These are phyloP conservation scores for Cephus spinipes DNA, from an alignment of 2,888 invertebrate species.

Conservation along the genomic window DNA sequence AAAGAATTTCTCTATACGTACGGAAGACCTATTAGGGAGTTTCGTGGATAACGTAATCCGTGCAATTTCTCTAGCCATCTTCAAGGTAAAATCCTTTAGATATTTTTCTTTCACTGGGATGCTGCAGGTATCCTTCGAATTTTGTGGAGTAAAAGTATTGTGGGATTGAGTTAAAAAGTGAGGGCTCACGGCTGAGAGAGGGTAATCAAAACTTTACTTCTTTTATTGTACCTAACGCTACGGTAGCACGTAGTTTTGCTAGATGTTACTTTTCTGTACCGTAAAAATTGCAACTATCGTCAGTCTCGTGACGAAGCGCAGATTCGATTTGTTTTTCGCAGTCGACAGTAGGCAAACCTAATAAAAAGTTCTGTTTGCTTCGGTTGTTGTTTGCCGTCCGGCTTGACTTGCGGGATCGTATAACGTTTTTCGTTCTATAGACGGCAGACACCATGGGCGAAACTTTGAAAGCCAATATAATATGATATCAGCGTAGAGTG, in stretches of 20 bases:
- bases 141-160: not conserved
- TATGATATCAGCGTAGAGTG: conserved; percentile 17
- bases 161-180: not conserved
- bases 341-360: not conserved
- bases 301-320: not conserved
- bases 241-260: not conserved
- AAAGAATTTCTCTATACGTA: not conserved
- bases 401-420: not conserved
- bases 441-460: not conserved
- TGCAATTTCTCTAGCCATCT: not conserved
- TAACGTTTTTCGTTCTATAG: not conserved
- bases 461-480: conserved; percentile 20
- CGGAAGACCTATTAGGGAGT: not conserved
- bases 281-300: not conserved
- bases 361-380: not conserved
- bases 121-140: not conserved
- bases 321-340: not conserved
- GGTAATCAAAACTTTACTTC: not conserved
- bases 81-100: not conserved
- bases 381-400: not conserved
- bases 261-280: not conserved
- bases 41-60: not conserved
- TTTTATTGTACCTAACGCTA: not conserved
- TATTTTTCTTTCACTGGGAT: not conserved
- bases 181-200: not conserved